Conservation (phyloP, 2,888 invertebrate genomes). For the Petrolisthes manimaculis region DNA sequence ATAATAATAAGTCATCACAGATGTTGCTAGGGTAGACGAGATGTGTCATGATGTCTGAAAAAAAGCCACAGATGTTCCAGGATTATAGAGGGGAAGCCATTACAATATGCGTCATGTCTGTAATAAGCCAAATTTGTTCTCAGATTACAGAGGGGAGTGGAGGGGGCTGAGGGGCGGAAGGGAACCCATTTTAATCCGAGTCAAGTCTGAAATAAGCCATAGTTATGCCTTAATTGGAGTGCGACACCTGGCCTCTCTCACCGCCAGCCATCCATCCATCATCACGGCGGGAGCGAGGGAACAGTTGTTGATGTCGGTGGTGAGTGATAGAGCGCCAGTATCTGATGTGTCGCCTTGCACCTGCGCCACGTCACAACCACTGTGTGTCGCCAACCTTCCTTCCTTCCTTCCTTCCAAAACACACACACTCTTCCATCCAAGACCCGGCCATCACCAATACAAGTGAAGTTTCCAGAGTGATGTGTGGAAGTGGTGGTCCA, state of each 20-base stretch:
- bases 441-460: not conserved
- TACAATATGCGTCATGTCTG: not conserved
- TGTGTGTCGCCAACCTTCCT: not conserved
- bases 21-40: too few species aligned
- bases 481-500: not conserved
- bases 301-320: conserved; percentile 35
- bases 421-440: not conserved
- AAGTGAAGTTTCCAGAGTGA: not conserved
- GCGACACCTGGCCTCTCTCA: conserved; percentile 31
- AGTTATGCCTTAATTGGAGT: conserved; percentile 47
- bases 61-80: too few species aligned
- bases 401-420: not conserved
- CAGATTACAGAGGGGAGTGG: not conserved
- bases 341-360: conserved; percentile 44
- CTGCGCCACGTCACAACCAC: conserved; percentile 17
- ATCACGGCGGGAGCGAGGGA: conserved; percentile 10
- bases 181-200: conserved; percentile 11
- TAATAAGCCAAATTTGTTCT: not conserved
- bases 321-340: conserved; percentile 43
- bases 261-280: not conserved
- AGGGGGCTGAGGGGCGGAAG: not conserved
- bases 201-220: conserved; percentile 43
- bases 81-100: too few species aligned
- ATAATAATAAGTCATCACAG: too few species aligned
- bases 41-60: too few species aligned